Evolutionary conservation across 2,888 invertebrate genomes (phyloP), one percentile per base, ranked within the genome.

Genomic region (Neuroscelio doddi): DNA sequence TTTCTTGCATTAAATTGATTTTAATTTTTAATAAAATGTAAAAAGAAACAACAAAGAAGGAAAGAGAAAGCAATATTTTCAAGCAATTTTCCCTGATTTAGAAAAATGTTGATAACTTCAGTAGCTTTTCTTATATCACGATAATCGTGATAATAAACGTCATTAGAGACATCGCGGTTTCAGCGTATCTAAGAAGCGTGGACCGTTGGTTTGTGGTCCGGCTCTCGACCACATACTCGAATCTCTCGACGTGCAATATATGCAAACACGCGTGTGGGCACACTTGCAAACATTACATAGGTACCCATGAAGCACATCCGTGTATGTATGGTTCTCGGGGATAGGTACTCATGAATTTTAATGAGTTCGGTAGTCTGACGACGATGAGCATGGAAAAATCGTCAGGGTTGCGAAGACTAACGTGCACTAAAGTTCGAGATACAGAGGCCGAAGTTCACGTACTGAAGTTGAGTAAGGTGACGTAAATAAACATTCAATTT

Each of bases 271-370:
- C 45, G 58, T 62, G 52, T 53, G 58, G 49, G 46, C 47, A 53
- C 63, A 50, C 62, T 52, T 27, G 47, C 45, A 49, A 49, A 32
- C 55, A 49, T 47, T 49, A 56, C 64, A 62, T 56, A 59, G 64
- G 58, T 34, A 34, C 45, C 58, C 51, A 51, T 45, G 67, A 51
- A 51, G 57, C 65, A 49, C 64, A 59, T 62, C 56, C 59, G 55
- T 66, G 58, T 61, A 64, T 47, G 56, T 62, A 64, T 42, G 59
- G 57, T 57, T 65, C 65, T 68, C 66, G 55, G 56, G 51, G 56
- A 64, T 51, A 64, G 55, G 56, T 45, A 47, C 68, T 74, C 71
- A 70, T 73, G 74, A 76, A 75, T 75, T 73, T 75, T 73, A 74
- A 75, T 70, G 75, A 68, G 72, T 71, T 73, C 68, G 70, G 70